These are phyloP conservation scores for Lucinisca nassula DNA, from an alignment of 2,888 invertebrate species.

Conservation along the genomic window DNA sequence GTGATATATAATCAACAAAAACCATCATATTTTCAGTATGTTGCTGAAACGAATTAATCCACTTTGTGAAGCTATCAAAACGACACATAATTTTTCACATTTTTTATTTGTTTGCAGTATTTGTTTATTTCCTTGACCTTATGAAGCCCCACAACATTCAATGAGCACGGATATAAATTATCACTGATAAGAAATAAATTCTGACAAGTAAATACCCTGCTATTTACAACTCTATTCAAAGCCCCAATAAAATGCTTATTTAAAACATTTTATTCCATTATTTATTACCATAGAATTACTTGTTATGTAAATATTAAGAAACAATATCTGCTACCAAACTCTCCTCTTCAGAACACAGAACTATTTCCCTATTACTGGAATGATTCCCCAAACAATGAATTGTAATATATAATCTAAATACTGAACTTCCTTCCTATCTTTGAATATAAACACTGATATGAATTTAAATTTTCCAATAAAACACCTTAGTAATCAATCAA, in stretches of 20 bases:
- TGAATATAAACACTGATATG: neutral
- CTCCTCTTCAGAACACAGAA: too few species aligned
- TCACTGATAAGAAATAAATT: conserved; percentile 3
- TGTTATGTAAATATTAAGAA: neutral
- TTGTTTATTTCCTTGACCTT: conserved; percentile 10
- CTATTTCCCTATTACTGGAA: too few species aligned
- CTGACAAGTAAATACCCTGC: neutral
- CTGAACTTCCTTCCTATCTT: neutral
- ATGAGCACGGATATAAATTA: neutral
- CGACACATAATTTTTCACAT: neutral
- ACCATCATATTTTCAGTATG: too few species aligned
- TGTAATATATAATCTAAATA: neutral
- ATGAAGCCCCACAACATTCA: neutral
- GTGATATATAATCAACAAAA: too few species aligned
- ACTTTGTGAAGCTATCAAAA: neutral
- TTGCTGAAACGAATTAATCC: too few species aligned
- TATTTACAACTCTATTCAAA: neutral
- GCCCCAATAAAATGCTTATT: neutral
- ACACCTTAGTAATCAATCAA: conserved; percentile 6
- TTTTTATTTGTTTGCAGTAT: neutral
- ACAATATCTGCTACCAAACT: neutral
- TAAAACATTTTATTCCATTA: conserved; percentile 1
- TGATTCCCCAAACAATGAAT: neutral
- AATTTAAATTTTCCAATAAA: neutral
- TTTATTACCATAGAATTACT: neutral